Conservation (phyloP, 2,888 invertebrate species). For the Hesperia comma region DNA sequence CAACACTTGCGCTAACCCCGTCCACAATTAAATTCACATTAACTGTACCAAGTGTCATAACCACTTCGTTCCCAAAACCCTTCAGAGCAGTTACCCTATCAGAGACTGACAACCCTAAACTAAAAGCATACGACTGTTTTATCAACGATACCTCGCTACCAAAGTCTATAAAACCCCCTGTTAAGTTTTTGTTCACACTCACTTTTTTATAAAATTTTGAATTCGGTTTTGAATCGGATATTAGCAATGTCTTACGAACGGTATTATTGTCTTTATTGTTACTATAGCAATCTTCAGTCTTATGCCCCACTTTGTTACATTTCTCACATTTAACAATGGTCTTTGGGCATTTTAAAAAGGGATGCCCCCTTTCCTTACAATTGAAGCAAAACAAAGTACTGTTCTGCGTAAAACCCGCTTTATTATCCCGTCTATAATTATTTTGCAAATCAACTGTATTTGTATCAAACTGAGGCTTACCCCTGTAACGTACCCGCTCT, state of each 20-base stretch:
- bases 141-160: slow-evolving; percentile 25
- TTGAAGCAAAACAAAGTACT: slow-evolving; percentile 16
- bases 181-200: background rate
- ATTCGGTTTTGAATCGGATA: slow-evolving; percentile 15
- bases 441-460: background rate
- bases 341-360: slow-evolving; percentile 20
- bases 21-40: slow-evolving; percentile 19
- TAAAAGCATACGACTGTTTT: slow-evolving; percentile 1
- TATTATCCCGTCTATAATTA: background rate
- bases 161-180: slow-evolving; percentile 21
- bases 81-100: slow-evolving; percentile 7
- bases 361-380: slow-evolving; percentile 19
- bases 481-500: background rate
- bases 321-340: slow-evolving; percentile 13
- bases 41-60: slow-evolving; percentile 23
- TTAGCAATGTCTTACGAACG: slow-evolving; percentile 2
- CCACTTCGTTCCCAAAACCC: slow-evolving; percentile 36
- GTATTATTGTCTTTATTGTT: background rate
- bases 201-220: slow-evolving; percentile 34
- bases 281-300: slow-evolving; percentile 10
- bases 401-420: background rate
- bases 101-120: slow-evolving; percentile 6
- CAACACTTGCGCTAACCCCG: slow-evolving; percentile 30
- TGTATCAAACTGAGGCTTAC: background rate
- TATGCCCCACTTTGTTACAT: slow-evolving; percentile 28